Base-by-base conservation (phyloP, 2,113 vertebrate species). In the Recurvirostra avosetta region DNA sequence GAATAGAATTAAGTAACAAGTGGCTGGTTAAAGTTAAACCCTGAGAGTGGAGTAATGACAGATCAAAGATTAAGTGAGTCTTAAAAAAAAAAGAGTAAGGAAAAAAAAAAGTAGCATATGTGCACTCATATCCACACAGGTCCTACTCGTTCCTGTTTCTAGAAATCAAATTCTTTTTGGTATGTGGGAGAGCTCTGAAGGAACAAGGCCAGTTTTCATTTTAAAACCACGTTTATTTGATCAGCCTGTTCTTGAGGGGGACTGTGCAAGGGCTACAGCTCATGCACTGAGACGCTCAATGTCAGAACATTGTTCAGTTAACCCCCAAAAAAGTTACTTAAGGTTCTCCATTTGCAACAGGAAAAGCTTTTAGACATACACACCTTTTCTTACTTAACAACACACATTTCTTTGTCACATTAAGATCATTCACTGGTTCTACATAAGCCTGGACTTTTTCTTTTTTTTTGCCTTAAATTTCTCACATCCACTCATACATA, bases 1-100 rank as follows among this genome's bases (percentile, higher is more conserved):
- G 61, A 95, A 95, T 67, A 94, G 94, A 96, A 97, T 95, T 95
- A 96, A 97, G 89, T 92, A 96, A 93, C 86, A 67, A 96, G 84
- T 63, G 88, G 81, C 81, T 96, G 86, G 96, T 97, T 98, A 96
- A 97, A 96, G 72, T 94, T 97, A 97, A 98, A 97, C 96, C 92
- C 65, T 62, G 67, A 94, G 66, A 97, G 90, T 16, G 47, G 58
- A 59, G 26, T 72, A 96, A 94, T 74, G 83, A 93, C 88, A 96
- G 96, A 97, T 71, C 90, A 97, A 96, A 97, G 96, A 96, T 94
- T 95, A 91, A 96, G 76, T 36, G 85, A 79, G 34, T 30, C 30
- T 84, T 79, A 1, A 17, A 59, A 22, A 82, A 22, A 18, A 45
- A 41, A 29, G 15, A 29, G 11, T 41, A 25, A 47, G 15, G 43